These are phyloP conservation scores for Coregonus suidteri DNA, from an alignment of 2,797 vertebrate genomes.

Conservation along the genomic window DNA sequence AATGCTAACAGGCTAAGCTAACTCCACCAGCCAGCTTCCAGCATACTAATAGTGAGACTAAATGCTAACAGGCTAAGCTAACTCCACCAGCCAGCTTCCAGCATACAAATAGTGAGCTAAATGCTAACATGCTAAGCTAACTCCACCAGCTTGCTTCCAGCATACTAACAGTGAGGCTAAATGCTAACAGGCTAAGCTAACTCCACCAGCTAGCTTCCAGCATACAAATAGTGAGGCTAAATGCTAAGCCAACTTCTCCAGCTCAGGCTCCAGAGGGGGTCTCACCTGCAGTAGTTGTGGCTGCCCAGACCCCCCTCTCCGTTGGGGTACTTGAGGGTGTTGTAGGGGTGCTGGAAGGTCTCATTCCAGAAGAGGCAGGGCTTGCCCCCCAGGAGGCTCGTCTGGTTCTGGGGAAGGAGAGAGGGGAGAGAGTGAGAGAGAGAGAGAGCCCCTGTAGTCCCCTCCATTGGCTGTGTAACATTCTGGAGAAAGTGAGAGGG, in stretches of 20 bases:
- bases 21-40: not conserved
- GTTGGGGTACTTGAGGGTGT: constrained; percentile 92
- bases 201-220: not conserved
- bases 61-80: not conserved
- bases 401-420: constrained; percentile 94
- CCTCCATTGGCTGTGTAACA: constrained; percentile 95
- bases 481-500: constrained; percentile 75
- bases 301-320: constrained; percentile 93
- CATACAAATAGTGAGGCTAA: not conserved
- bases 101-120: not conserved
- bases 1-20: not conserved
- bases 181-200: not conserved
- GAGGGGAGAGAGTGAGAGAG: no score
- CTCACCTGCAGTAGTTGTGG: constrained; percentile 96
- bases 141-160: not conserved
- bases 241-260: not conserved
- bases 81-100: no score
- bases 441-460: constrained; percentile 92
- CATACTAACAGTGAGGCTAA: not conserved
- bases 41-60: not conserved
- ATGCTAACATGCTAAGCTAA: not conserved
- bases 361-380: constrained; percentile 97
- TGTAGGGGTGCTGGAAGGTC: constrained; percentile 96
- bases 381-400: constrained; percentile 85
- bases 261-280: not conserved